These are phyloP conservation scores for Pinctada fucata DNA, from an alignment of 2,888 invertebrate species.

Conservation along the genomic window DNA sequence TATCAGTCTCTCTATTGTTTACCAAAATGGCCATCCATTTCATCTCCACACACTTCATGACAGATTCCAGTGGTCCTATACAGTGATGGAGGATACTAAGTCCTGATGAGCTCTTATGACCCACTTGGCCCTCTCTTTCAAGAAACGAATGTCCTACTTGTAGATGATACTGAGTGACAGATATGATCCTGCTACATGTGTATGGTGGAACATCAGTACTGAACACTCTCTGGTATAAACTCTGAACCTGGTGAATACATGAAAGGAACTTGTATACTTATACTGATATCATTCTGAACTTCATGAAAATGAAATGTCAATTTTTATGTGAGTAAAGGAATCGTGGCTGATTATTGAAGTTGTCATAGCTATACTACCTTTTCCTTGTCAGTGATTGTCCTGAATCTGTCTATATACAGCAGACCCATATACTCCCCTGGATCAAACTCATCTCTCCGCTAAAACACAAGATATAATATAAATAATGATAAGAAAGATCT, in stretches of 20 bases:
- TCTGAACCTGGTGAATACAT: constrained; percentile 58
- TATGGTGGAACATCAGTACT: constrained; percentile 74
- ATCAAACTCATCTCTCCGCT: constrained; percentile 75
- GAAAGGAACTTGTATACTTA: too few relatives aligned
- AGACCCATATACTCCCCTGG: constrained; percentile 82
- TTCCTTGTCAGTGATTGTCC: constrained; percentile 86
- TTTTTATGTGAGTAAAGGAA: too few relatives aligned
- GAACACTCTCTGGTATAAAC: constrained; percentile 77
- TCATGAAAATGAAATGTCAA: too few relatives aligned
- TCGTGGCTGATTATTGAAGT: too few relatives aligned
- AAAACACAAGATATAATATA: too few relatives aligned
- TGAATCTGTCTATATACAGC: constrained; percentile 92
- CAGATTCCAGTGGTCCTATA: constrained; percentile 83
- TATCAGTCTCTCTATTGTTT: constrained; percentile 25
- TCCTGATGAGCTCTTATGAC: neutral
- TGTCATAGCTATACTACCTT: constrained; percentile 76
- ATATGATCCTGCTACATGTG: constrained; percentile 42
- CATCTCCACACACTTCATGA: constrained; percentile 91
- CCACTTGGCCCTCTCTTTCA: neutral
- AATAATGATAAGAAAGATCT: too few relatives aligned
- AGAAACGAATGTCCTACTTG: constrained; percentile 75
- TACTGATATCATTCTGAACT: too few relatives aligned
- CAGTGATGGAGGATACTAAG: constrained; percentile 74
- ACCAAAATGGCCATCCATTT: constrained; percentile 95
- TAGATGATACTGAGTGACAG: constrained; percentile 58